phyloP scores from a whole-genome alignment of 2,797 vertebrate species.

The Ptychadena robeensis region DNA sequence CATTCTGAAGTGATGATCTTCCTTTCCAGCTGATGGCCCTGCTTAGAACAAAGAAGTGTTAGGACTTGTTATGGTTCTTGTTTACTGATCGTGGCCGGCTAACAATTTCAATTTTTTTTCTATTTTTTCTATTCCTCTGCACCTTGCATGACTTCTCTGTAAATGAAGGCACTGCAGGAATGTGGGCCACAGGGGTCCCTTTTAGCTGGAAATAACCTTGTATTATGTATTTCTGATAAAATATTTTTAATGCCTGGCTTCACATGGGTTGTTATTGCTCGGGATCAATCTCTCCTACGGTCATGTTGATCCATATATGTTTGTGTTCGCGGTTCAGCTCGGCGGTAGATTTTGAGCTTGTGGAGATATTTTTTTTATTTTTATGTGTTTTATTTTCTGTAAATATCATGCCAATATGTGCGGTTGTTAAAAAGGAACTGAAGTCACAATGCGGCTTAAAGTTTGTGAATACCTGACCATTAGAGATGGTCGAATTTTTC shows the following conservation, averaged over 20 bases:
- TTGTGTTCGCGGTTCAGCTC: neutral
- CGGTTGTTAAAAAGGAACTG: too few relatives aligned
- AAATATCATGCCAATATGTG: too few relatives aligned
- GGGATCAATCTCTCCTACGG: neutral
- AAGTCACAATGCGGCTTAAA: too few relatives aligned
- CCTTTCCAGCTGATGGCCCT: constrained; percentile 64
- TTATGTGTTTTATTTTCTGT: neutral
- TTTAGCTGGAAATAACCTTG: neutral
- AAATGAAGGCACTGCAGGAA: neutral
- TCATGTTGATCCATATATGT: neutral
- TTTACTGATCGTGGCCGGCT: constrained; percentile 50
- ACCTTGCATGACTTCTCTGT: constrained; percentile 25
- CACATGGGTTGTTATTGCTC: neutral
- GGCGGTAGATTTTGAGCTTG: neutral
- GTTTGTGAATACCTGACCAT: too few relatives aligned
- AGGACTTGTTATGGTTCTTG: constrained; percentile 60
- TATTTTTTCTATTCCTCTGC: too few relatives aligned
- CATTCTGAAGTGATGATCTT: constrained; percentile 66
- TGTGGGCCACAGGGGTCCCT: constrained; percentile 9
- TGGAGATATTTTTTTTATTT: neutral
- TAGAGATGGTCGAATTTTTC: too few relatives aligned
- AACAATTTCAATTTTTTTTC: constrained; percentile 21
- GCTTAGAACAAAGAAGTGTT: constrained; percentile 51
- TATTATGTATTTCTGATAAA: neutral
- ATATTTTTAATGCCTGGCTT: neutral